A percentile compares a stretch with the other conserved stretches of the same genome.
phyloP scores from a whole-genome alignment of 2,113 vertebrate species.

The Isurus oxyrinchus region DNA sequence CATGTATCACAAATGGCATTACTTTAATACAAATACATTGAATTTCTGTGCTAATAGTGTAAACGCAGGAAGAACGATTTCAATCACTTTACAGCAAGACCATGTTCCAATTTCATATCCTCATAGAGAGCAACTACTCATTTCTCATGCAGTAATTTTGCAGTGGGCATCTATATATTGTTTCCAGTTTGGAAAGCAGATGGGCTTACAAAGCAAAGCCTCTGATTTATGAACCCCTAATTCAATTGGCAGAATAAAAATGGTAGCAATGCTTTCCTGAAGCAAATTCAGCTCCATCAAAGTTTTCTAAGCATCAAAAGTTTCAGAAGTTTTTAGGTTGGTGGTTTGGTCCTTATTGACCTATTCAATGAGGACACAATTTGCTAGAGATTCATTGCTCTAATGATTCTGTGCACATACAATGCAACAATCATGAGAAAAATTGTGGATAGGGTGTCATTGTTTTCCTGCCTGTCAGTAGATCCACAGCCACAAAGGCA shows the following conservation, averaged over 20 bases:
- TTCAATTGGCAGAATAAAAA: background rate
- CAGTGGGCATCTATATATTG: background rate
- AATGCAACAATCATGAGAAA: background rate
- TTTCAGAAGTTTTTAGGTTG: background rate
- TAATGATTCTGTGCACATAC: background rate
- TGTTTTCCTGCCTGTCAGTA: background rate
- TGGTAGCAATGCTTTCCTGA: background rate
- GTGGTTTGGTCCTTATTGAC: background rate
- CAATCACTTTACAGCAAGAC: background rate
- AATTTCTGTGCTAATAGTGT: background rate
- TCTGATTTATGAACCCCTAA: background rate
- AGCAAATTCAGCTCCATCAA: background rate
- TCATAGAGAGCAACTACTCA: background rate
- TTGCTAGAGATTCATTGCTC: background rate
- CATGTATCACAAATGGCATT: background rate
- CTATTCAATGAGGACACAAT: background rate
- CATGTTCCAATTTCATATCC: background rate
- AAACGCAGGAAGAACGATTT: background rate
- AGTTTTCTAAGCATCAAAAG: background rate
- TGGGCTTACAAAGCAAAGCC: background rate
- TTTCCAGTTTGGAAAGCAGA: background rate
- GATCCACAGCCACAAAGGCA: background rate
- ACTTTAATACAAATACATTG: background rate
- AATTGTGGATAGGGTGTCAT: background rate
- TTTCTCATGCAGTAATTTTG: background rate